Evolutionary conservation across 1,140 invertebrate genomes (phyloP).

Genomic region (Aphelenchoides besseyi): DNA sequence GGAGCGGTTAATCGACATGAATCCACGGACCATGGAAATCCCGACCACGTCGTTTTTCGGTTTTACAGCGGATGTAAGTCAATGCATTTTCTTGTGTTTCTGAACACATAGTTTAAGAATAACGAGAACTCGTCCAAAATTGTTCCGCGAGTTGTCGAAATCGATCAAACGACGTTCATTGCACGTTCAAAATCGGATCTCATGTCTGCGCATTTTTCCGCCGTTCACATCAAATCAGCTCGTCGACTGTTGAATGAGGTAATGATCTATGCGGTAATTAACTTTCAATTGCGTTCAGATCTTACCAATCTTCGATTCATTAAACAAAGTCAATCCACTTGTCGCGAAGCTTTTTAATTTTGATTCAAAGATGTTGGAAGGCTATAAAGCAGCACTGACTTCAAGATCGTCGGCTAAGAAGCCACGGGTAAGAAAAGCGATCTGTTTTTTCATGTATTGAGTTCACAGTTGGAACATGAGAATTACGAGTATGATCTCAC

Average conservation of each 20-base stretch:
- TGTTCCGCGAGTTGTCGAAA: background rate
- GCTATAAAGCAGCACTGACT: background rate
- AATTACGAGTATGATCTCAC: too few species aligned
- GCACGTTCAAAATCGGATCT: background rate
- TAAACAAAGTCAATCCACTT: background rate
- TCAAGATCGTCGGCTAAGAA: background rate
- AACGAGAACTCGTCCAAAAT: too few species aligned
- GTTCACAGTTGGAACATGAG: background rate
- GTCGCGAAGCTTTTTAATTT: background rate
- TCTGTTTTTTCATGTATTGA: background rate
- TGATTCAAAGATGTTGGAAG: background rate
- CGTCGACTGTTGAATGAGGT: background rate
- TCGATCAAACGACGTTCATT: background rate
- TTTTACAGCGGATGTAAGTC: background rate
- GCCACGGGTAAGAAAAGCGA: background rate
- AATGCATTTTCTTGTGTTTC: too few species aligned
- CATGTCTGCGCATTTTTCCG: background rate
- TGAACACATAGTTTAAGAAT: too few species aligned
- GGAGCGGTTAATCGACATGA: slow-evolving; percentile 4
- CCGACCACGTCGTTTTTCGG: background rate
- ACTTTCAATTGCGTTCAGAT: background rate
- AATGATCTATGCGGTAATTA: background rate
- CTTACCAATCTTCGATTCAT: background rate
- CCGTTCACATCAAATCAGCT: background rate
- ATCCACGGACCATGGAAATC: background rate